These are phyloP conservation scores for Dilophus febrilis DNA, from an alignment of 2,888 invertebrate species.

Conservation along the genomic window DNA sequence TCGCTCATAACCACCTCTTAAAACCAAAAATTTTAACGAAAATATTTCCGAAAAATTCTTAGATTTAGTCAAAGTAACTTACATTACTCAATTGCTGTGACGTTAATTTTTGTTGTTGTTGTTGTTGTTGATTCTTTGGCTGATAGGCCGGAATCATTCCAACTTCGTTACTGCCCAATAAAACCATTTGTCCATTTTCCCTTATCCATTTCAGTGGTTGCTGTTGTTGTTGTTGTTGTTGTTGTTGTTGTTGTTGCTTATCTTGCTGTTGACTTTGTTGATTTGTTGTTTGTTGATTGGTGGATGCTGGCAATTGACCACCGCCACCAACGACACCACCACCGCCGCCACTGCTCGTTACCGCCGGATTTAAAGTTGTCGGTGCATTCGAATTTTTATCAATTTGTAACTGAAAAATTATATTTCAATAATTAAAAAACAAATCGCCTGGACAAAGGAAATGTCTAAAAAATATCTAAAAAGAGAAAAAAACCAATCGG, in stretches of 20 bases:
- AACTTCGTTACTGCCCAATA: too few species aligned
- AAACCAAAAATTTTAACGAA: too few species aligned
- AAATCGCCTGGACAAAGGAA: neutral
- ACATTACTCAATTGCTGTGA: too few species aligned
- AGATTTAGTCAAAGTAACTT: too few species aligned
- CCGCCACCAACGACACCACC: constrained; percentile 5
- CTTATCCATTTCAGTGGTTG: constrained; percentile 24
- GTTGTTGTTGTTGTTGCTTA: constrained; percentile 20
- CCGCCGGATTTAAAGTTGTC: constrained; percentile 19
- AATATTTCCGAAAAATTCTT: too few species aligned
- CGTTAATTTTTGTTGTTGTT: too few species aligned
- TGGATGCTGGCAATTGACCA: neutral
- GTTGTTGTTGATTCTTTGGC: too few species aligned
- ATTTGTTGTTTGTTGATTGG: neutral
- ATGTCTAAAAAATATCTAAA: too few species aligned
- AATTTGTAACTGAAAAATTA: constrained; percentile 20
- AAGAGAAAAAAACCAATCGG: too few species aligned
- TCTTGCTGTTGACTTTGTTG: constrained; percentile 15
- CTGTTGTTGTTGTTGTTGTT: constrained; percentile 18
- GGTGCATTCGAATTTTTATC: constrained; percentile 58
- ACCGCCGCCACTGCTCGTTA: constrained; percentile 30
- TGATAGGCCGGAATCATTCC: too few species aligned
- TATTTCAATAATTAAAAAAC: neutral
- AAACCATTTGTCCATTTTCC: too few species aligned
- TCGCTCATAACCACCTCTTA: too few species aligned